Evolutionary conservation across 2,113 vertebrate species (phyloP).

Genomic region (Zapornia atra): DNA sequence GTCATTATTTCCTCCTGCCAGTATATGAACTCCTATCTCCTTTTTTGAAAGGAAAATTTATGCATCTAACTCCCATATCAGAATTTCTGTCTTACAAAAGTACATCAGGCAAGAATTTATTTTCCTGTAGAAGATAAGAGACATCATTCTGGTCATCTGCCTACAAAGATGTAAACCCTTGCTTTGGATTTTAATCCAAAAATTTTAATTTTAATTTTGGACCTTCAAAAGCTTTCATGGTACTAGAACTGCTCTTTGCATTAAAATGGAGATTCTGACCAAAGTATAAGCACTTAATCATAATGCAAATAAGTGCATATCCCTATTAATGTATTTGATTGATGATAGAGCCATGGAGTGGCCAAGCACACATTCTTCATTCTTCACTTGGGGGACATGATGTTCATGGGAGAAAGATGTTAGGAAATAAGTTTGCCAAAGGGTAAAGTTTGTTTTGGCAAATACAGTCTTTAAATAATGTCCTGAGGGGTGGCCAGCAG

Average conservation of each 20-base stretch:
- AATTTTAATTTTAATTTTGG: too few relatives aligned
- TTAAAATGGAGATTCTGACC: background rate
- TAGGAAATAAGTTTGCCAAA: background rate
- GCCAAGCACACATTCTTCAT: background rate
- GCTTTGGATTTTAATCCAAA: background rate
- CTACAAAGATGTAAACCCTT: background rate
- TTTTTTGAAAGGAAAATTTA: background rate
- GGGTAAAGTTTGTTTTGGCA: constrained; percentile 26
- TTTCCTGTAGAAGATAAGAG: background rate
- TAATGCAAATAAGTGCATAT: background rate
- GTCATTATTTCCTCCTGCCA: background rate
- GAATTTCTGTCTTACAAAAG: background rate
- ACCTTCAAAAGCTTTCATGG: background rate
- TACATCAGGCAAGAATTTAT: background rate
- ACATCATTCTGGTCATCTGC: background rate
- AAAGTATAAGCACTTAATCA: background rate
- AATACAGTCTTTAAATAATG: background rate
- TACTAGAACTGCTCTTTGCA: background rate
- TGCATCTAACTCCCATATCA: background rate
- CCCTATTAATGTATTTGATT: background rate
- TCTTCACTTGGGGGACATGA: background rate
- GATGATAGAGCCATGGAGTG: background rate
- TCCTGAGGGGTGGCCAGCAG: background rate
- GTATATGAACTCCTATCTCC: background rate
- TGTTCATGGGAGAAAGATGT: background rate